Evolutionary conservation across 2,113 vertebrate species (phyloP).

Genomic region (Dipodomys spectabilis): DNA sequence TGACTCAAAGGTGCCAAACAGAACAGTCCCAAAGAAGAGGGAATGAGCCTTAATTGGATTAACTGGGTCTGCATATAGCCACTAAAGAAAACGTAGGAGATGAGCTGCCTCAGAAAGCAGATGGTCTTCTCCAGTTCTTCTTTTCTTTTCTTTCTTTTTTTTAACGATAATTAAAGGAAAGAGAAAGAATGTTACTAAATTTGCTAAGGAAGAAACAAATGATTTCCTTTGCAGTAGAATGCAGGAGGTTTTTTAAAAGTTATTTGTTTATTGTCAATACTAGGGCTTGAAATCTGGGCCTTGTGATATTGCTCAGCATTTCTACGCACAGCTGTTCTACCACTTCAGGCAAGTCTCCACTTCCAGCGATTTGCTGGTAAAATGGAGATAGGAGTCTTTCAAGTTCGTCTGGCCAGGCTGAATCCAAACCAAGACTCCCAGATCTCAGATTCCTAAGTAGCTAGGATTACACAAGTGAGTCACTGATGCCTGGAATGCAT

Average conservation of each 20-base stretch:
- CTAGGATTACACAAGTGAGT: no score
- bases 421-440: no score
- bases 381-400: no score
- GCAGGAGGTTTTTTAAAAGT: constrained; percentile 12
- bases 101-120: constrained; percentile 60
- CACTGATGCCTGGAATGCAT: background rate
- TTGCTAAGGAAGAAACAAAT: constrained; percentile 65
- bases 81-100: constrained; percentile 52
- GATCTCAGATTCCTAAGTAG: no score
- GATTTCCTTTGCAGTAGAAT: constrained; percentile 42
- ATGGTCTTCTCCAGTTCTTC: constrained; percentile 44
- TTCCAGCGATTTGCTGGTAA: no score
- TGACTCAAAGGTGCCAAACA: constrained; percentile 16
- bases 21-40: constrained; percentile 46
- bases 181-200: constrained; percentile 60
- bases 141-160: background rate
- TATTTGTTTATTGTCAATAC: constrained; percentile 5
- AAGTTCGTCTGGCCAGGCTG: no score
- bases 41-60: constrained; percentile 46
- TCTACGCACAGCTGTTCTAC: no score
- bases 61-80: constrained; percentile 27
- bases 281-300: no score
- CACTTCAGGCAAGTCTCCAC: no score
- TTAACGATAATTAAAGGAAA: constrained; percentile 65
- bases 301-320: no score